A percentile compares a stretch with the other conserved stretches of the same genome.
These are phyloP conservation scores for Petrocephalus schoutedeni DNA, from an alignment of 2,797 vertebrate genomes.

Conservation along the genomic window DNA sequence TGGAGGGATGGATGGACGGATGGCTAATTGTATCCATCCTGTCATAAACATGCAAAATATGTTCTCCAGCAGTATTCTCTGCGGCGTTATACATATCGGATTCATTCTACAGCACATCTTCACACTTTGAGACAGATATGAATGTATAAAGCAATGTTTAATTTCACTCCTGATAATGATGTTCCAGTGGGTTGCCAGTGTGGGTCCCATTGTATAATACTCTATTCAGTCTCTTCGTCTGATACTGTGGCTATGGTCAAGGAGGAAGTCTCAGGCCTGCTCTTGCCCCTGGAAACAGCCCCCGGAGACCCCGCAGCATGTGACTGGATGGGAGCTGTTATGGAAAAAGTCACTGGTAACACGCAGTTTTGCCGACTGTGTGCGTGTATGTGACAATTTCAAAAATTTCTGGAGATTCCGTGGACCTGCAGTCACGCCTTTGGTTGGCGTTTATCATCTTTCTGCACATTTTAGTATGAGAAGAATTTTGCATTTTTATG, in stretches of 20 bases:
- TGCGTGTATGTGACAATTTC: background rate
- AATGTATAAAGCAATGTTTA: background rate
- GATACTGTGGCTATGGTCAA: background rate
- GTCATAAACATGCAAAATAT: background rate
- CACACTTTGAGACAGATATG: background rate
- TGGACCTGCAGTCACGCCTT: slow-evolving; percentile 6
- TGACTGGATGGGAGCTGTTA: background rate
- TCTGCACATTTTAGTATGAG: slow-evolving; percentile 13
- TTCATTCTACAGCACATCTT: background rate
- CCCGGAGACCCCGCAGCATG: background rate
- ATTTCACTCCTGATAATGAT: background rate
- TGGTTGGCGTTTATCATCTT: slow-evolving; percentile 11
- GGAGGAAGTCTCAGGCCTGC: background rate
- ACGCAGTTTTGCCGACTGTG: background rate
- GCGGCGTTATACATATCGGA: background rate
- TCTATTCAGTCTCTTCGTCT: background rate
- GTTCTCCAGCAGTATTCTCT: background rate
- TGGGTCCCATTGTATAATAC: background rate
- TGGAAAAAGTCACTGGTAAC: background rate
- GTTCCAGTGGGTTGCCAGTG: background rate
- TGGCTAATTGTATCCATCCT: background rate
- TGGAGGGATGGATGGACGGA: background rate
- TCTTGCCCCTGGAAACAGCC: background rate
- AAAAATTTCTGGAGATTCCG: background rate
- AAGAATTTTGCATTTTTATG: slow-evolving; percentile 10